Conservation (phyloP, 2,113 vertebrate species). For the Orientallactaga bullata region DNA sequence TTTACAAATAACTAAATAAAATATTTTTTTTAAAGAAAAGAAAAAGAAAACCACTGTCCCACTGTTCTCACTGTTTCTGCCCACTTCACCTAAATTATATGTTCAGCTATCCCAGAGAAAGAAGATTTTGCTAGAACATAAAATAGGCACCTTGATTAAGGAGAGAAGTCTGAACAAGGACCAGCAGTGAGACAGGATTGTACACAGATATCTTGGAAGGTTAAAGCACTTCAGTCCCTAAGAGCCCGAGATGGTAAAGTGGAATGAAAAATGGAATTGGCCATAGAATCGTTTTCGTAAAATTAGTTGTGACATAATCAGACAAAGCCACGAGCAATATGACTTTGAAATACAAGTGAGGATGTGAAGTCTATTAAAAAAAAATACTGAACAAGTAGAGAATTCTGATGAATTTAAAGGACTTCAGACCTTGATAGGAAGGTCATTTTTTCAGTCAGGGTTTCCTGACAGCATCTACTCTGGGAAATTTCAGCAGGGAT, state of each 20-base stretch:
- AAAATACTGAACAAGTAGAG: neutral
- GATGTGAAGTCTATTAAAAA: neutral
- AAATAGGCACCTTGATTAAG: neutral
- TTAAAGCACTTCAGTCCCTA: neutral
- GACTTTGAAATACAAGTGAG: neutral
- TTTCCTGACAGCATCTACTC: constrained; percentile 2
- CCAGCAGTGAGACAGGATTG: neutral
- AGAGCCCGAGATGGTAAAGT: neutral
- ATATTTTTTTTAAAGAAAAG: no score
- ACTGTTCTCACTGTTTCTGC: neutral
- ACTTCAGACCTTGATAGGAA: neutral
- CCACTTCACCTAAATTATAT: neutral
- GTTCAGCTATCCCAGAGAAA: neutral
- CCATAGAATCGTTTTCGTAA: neutral
- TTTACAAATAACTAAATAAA: no score
- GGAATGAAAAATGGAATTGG: neutral
- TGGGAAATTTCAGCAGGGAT: neutral
- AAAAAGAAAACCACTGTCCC: no score
- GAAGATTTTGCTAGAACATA: neutral
- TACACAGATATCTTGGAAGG: neutral
- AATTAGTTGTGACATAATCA: neutral
- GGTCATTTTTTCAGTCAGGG: neutral
- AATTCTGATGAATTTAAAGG: neutral
- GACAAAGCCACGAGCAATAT: neutral
- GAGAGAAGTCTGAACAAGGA: neutral